Evolutionary conservation across 1,140 invertebrate species (phyloP).

Genomic region (Anastrepha obliqua): DNA sequence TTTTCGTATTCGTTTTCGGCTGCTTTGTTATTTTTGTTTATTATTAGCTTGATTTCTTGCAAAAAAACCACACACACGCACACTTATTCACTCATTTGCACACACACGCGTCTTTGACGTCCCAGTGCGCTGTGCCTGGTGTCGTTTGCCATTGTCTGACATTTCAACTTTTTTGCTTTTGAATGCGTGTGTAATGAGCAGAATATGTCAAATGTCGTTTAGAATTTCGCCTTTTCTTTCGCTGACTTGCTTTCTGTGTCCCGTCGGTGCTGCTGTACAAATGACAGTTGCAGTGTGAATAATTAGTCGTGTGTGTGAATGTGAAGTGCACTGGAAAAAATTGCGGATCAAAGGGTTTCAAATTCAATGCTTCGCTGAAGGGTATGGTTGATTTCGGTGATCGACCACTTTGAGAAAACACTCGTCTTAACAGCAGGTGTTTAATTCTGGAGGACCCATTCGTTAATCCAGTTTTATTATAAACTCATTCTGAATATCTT

Average conservation of each 20-base stretch:
- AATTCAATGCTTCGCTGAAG: too few species aligned
- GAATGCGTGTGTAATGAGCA: constrained; percentile 46
- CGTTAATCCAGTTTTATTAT: too few species aligned
- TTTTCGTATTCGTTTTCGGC: neutral
- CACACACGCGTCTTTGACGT: neutral
- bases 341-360: too few species aligned
- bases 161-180: constrained; percentile 38
- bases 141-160: constrained; percentile 30
- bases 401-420: too few species aligned
- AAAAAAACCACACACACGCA: constrained; percentile 13
- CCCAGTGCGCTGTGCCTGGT: neutral
- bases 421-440: too few species aligned
- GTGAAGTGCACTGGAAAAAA: neutral
- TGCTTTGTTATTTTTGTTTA: constrained; percentile 46
- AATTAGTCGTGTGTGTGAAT: constrained; percentile 19
- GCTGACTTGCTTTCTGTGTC: neutral
- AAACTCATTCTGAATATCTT: too few species aligned
- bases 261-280: neutral
- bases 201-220: constrained; percentile 55
- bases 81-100: neutral
- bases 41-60: constrained; percentile 54
- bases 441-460: too few species aligned
- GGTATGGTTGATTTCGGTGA: too few species aligned
- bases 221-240: constrained; percentile 32
- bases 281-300: constrained; percentile 45